Evolutionary conservation across 1,140 invertebrate species (phyloP).

Genomic region (Anoplolepis gracilipes): DNA sequence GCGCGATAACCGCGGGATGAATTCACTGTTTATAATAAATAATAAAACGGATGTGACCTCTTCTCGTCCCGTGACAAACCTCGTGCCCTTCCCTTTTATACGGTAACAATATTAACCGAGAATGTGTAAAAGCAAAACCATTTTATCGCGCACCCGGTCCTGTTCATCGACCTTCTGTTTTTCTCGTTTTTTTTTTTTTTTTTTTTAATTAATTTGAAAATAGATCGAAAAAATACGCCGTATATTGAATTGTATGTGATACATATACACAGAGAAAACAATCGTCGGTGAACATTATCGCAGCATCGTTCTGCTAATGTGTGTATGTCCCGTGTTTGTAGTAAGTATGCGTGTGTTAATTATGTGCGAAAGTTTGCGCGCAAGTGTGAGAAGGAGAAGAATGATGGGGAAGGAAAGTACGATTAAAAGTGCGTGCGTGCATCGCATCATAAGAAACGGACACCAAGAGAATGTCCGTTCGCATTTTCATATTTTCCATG

Average conservation of each 20-base stretch:
- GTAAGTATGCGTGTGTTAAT: background rate
- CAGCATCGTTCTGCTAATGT: constrained; percentile 15
- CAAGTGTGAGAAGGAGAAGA: background rate
- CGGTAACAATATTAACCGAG: constrained; percentile 27
- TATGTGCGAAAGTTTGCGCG: background rate
- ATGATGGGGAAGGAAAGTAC: constrained; percentile 23
- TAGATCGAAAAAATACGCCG: background rate
- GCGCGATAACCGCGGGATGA: background rate
- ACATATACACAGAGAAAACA: background rate
- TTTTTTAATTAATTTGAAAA: background rate
- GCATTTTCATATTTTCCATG: background rate
- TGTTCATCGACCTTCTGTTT: constrained; percentile 2
- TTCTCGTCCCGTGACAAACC: constrained; percentile 29
- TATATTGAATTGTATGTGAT: background rate
- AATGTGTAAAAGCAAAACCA: background rate
- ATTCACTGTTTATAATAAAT: background rate
- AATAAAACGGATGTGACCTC: constrained; percentile 33
- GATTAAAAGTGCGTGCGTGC: background rate
- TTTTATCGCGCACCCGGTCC: background rate
- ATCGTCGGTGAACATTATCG: constrained; percentile 12
- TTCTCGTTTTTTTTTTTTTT: background rate
- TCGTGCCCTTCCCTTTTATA: constrained; percentile 44
- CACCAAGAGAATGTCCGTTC: background rate
- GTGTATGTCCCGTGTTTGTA: constrained; percentile 37
- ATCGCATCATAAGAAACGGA: background rate